phyloP scores from a whole-genome alignment of 2,888 invertebrate species.

The Ornithoptera priamus region DNA sequence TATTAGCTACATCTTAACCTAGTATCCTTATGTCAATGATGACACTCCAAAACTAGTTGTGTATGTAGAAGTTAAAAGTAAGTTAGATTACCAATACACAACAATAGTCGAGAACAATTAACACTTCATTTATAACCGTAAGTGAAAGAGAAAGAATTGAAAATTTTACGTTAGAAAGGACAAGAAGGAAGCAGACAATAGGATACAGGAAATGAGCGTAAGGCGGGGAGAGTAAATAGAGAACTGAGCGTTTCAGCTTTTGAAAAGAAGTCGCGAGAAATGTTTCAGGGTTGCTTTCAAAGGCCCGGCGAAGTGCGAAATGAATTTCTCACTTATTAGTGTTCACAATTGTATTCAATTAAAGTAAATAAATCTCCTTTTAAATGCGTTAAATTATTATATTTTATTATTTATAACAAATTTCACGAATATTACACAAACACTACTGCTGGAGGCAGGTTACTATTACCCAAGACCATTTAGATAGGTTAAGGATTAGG shows the following conservation, averaged over 20 bases:
- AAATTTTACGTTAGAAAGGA: neutral
- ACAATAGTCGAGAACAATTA: neutral
- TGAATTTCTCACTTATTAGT: too few relatives aligned
- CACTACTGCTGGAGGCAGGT: too few relatives aligned
- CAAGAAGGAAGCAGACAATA: slow-evolving; percentile 44
- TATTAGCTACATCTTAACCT: too few relatives aligned
- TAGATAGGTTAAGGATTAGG: too few relatives aligned
- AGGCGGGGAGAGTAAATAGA: neutral
- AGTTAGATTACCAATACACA: neutral
- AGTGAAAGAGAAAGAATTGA: neutral
- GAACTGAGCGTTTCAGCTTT: neutral
- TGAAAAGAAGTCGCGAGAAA: neutral
- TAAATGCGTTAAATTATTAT: neutral
- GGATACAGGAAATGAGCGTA: slow-evolving; percentile 46
- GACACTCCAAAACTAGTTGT: too few relatives aligned
- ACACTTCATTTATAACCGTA: neutral
- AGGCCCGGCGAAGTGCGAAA: neutral
- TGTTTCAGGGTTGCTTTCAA: neutral
- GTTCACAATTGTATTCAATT: too few relatives aligned
- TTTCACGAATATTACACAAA: too few relatives aligned
- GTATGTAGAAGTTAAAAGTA: neutral
- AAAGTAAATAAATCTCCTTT: neutral
- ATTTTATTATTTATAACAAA: too few relatives aligned
- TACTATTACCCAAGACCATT: too few relatives aligned
- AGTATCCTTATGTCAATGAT: too few relatives aligned